Percentiles rank a stretch among this genome's conserved stretches.
Conservation (phyloP, 2,888 invertebrate species). For the Tenthredo amoena region DNA sequence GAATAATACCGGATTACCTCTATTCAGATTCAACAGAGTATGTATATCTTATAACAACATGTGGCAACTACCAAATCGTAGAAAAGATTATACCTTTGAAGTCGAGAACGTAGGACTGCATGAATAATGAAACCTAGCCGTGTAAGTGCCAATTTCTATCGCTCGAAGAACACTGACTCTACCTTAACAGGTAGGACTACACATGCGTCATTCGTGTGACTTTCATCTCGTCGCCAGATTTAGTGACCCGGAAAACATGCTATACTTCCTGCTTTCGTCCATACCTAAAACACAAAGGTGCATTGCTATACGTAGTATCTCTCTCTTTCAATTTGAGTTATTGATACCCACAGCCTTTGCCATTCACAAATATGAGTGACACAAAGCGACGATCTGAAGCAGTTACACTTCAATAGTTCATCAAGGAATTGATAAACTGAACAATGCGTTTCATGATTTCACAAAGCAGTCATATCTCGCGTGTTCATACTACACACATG, state of each 20-base stretch:
- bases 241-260: not conserved
- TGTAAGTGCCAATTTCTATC: not conserved
- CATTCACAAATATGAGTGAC: not conserved
- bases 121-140: conserved; percentile 27
- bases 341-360: not conserved
- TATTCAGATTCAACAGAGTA: not conserved
- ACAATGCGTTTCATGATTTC: not conserved
- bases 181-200: not conserved
- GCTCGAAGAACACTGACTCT: not conserved
- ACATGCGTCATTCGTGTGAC: not conserved
- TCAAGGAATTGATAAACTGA: not conserved
- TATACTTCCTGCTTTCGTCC: not conserved
- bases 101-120: not conserved
- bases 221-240: not conserved
- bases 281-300: not conserved
- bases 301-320: not conserved
- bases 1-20: not conserved
- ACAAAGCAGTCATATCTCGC: not conserved
- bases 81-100: conserved; percentile 38
- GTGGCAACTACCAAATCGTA: not conserved
- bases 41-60: not conserved
- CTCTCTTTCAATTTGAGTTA: not conserved
- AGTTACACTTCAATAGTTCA: not conserved
- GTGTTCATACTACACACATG: not conserved
- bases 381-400: not conserved